Evolutionary conservation across 2,888 invertebrate genomes (phyloP), one percentile per base, ranked within the genome.

Genomic region (Drosophila demipolita): DNA sequence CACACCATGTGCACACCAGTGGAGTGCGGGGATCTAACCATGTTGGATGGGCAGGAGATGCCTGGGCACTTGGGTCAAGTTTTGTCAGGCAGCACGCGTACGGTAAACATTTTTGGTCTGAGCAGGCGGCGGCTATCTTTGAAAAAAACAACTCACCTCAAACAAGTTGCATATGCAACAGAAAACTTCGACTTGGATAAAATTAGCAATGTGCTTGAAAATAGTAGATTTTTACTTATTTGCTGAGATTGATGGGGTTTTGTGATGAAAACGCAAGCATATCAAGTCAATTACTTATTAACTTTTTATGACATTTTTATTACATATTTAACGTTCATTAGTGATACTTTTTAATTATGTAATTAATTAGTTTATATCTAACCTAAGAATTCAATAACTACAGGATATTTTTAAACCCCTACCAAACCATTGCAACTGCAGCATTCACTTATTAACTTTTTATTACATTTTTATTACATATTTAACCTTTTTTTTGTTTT

Each of bases 31-130:
- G 29, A n/a, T 42, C 7, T 11, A 17, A 3, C 2, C 20, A 29
- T 29, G 48, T 20, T 1, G n/a, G n/a, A 1, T n/a, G 38, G 5
- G 40, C 1, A 20, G 45, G 8, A 45, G 26, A 3, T 38, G n/a
- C 12, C 4, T 2, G 11, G 53, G 17, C 32, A 50, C 38, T 62
- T 57, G 52, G 35, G 42, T 35, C 42, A 58, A 68, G 40, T 69
- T 79, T 72, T 67, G 63, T 60, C 74, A 78, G 75, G 68, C 84
- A 63, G 62, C 64, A 75, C 76, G 85, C 87, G 87, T 78, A 57
- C 71, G 33, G 63, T 78, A 84, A 78, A 80, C 85, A 80, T 59
- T 75, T 73, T 65, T 58, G 61, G 55, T 23, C 53, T 33, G 32
- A 59, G 49, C 35, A 53, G 55, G 45, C 52, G 40, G 20, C 49